Evolutionary conservation across 2,888 invertebrate species (phyloP).

Genomic region (Platycheirus rosarum): DNA sequence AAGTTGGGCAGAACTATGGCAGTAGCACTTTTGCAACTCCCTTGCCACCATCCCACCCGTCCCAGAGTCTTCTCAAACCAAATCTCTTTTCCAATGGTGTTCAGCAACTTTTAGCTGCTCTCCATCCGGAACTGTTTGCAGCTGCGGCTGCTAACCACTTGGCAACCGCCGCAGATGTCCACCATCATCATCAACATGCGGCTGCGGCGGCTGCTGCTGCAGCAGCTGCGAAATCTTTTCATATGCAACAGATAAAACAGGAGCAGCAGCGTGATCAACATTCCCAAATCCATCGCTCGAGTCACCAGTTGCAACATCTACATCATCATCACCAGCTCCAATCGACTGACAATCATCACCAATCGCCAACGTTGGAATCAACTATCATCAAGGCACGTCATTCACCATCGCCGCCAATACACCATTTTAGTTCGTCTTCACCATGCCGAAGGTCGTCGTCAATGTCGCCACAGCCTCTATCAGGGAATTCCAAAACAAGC

Average conservation of each 20-base stretch:
- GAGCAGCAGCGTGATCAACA: slow-evolving; percentile 79
- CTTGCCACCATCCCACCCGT: slow-evolving; percentile 79
- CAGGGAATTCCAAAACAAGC: slow-evolving; percentile 51
- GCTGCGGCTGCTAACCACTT: slow-evolving; percentile 81
- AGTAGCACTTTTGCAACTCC: slow-evolving; percentile 61
- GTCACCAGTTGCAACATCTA: slow-evolving; percentile 74
- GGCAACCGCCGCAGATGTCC: slow-evolving; percentile 74
- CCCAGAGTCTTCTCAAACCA: slow-evolving; percentile 86
- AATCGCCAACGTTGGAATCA: slow-evolving; percentile 73
- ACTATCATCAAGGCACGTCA: slow-evolving; percentile 55
- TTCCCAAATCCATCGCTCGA: slow-evolving; percentile 74
- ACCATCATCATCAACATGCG: slow-evolving; percentile 75
- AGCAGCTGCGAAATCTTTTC: slow-evolving; percentile 79
- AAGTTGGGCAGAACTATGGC: slow-evolving; percentile 82
- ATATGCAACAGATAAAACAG: slow-evolving; percentile 80
- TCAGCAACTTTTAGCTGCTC: slow-evolving; percentile 89
- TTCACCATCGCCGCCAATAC: slow-evolving; percentile 67
- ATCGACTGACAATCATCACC: slow-evolving; percentile 77
- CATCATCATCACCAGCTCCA: slow-evolving; percentile 78
- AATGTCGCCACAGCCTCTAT: slow-evolving; percentile 61
- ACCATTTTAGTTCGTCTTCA: slow-evolving; percentile 60
- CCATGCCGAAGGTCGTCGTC: slow-evolving; percentile 68
- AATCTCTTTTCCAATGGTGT: slow-evolving; percentile 89
- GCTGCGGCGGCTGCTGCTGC: slow-evolving; percentile 77
- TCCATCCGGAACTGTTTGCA: slow-evolving; percentile 87